Conservation (phyloP, 2,113 vertebrate genomes). For the Cavia porcellus region DNA sequence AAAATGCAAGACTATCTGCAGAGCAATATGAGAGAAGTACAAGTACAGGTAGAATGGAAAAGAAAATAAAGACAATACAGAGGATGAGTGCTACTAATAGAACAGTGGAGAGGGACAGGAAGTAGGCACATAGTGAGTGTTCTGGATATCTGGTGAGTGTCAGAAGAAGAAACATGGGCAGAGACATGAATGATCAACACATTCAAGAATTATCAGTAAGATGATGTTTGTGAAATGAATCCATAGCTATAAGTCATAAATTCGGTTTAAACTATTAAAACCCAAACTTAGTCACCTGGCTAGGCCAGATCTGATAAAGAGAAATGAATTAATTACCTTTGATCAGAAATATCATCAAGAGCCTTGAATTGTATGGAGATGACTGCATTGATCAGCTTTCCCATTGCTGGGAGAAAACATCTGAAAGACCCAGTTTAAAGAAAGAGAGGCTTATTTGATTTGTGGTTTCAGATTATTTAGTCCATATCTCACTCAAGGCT, state of each 20-base stretch:
- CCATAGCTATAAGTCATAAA: neutral
- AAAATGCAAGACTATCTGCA: neutral
- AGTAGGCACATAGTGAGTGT: neutral
- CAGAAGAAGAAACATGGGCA: neutral
- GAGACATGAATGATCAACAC: neutral
- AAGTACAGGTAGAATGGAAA: neutral
- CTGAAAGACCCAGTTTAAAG: neutral
- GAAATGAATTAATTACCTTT: neutral
- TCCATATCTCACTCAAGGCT: neutral
- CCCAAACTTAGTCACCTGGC: neutral
- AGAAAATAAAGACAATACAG: neutral
- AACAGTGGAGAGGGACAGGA: neutral
- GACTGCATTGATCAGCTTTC: neutral
- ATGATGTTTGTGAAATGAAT: neutral
- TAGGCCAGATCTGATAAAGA: neutral
- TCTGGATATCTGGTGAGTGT: neutral
- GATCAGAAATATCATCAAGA: slow-evolving; percentile 6
- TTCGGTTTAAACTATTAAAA: neutral
- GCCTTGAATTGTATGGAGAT: neutral
- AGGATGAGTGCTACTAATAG: neutral
- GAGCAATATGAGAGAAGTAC: neutral
- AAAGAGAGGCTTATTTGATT: neutral
- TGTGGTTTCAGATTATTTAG: neutral
- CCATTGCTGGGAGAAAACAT: neutral
- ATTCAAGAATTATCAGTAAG: neutral